These are phyloP conservation scores for Octopus bimaculoides DNA, from an alignment of 1,140 invertebrate genomes.

Conservation along the genomic window DNA sequence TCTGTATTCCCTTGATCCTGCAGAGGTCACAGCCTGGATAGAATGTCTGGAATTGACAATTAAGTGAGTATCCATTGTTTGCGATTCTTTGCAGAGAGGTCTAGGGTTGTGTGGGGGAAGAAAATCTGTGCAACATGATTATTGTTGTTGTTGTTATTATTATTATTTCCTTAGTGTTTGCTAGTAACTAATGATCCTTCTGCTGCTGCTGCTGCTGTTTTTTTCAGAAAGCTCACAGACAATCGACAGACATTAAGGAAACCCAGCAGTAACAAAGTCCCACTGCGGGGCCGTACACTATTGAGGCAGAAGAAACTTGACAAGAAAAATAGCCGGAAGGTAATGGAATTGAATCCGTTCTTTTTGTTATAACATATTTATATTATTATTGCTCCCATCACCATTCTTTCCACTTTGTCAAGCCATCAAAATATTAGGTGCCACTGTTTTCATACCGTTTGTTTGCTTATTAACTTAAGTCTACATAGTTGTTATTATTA, in stretches of 20 bases:
- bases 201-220: conserved; percentile 4
- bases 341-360: conserved; percentile 12
- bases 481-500: background rate
- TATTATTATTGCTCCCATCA: background rate
- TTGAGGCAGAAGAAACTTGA: conserved; percentile 38
- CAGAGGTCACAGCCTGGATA: conserved; percentile 44
- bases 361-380: background rate
- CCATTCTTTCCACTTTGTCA: background rate
- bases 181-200: background rate
- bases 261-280: conserved; percentile 52
- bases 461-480: background rate
- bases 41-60: conserved; percentile 41
- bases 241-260: conserved; percentile 47
- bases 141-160: background rate
- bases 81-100: background rate
- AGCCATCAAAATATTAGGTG: background rate
- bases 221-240: conserved; percentile 36
- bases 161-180: background rate
- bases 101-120: background rate
- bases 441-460: background rate
- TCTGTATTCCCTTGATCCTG: conserved; percentile 44
- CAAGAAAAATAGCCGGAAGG: conserved; percentile 38
- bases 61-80: conserved; percentile 28
- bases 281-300: conserved; percentile 44
- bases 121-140: background rate